Percentiles rank a stretch among this genome's conserved stretches.
phyloP scores from a whole-genome alignment of 92 coral and sea anemone genomes.

The Porites lobata region DNA sequence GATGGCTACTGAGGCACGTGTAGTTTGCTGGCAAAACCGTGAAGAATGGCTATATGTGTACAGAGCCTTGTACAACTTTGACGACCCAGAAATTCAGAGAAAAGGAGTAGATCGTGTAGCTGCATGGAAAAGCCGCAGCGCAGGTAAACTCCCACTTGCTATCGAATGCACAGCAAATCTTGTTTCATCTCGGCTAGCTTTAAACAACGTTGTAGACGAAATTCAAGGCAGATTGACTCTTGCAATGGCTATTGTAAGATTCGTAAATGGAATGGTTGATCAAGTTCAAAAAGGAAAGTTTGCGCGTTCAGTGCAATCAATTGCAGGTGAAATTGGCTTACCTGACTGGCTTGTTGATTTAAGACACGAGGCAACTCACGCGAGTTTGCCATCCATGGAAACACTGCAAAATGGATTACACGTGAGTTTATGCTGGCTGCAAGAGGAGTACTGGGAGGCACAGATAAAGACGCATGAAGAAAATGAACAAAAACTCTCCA shows the following conservation, averaged over 20 bases:
- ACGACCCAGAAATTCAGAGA: conserved; percentile 71
- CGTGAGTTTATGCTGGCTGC: conserved; percentile 88
- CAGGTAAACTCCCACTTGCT: conserved; percentile 88
- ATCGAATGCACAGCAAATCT: conserved; percentile 89
- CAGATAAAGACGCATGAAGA: conserved; percentile 76
- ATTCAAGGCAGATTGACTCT: conserved; percentile 62
- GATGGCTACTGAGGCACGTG: conserved; percentile 80
- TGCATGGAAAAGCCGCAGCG: conserved; percentile 95
- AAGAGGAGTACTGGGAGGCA: conserved; percentile 92
- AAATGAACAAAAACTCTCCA: conserved; percentile 59
- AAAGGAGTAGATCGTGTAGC: conserved; percentile 84
- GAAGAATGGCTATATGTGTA: conserved; percentile 92
- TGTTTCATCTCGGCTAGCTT: conserved; percentile 72
- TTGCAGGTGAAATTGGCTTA: conserved; percentile 96
- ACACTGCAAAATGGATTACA: conserved; percentile 77
- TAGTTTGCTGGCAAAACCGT: conserved; percentile 88
- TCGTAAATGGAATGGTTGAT: conserved; percentile 96
- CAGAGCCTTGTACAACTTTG: conserved; percentile 79
- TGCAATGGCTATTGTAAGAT: conserved; percentile 95
- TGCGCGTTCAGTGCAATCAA: conserved; percentile 95
- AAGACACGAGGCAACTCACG: conserved; percentile 96
- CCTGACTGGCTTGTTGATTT: conserved; percentile 99
- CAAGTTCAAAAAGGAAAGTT: conserved; percentile 88
- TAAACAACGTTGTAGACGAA: conserved; percentile 12
- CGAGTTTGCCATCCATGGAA: conserved; percentile 86